These are phyloP conservation scores for Petrocephalus microphthalmus DNA, from an alignment of 2,113 vertebrate species.

Conservation along the genomic window DNA sequence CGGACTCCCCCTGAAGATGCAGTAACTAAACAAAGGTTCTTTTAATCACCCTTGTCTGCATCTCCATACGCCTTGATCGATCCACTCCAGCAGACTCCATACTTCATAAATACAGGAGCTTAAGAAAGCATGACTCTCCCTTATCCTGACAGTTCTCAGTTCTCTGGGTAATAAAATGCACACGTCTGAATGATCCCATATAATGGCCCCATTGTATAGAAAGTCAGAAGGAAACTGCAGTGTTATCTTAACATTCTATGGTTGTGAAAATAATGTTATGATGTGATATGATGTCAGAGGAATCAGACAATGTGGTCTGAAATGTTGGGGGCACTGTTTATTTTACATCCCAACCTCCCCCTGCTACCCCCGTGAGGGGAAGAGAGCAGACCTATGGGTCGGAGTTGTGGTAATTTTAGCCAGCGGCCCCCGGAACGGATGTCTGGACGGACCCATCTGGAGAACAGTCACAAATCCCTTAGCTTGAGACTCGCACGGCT, in stretches of 20 bases:
- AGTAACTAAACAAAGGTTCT: background rate
- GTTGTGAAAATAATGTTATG: background rate
- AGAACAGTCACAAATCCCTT: background rate
- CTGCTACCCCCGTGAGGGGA: background rate
- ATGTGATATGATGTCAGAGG: background rate
- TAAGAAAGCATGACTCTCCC: background rate
- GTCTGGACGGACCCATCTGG: constrained; percentile 7
- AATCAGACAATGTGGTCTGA: constrained; percentile 8
- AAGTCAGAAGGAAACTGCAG: background rate
- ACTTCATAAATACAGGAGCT: background rate
- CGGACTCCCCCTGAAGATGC: background rate
- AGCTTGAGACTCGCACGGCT: background rate
- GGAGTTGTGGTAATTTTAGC: background rate
- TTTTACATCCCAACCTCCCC: background rate
- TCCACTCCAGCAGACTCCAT: background rate
- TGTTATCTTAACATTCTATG: constrained; percentile 5
- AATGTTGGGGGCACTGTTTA: background rate
- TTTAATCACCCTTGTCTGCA: background rate
- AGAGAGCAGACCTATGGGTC: background rate
- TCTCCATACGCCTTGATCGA: background rate
- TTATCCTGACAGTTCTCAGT: background rate
- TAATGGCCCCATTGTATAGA: background rate
- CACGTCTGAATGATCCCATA: background rate
- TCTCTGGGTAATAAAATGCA: background rate
- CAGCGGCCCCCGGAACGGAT: background rate